Conservation (phyloP, 1,140 invertebrate genomes). For the Paralvinella palmiformis region DNA sequence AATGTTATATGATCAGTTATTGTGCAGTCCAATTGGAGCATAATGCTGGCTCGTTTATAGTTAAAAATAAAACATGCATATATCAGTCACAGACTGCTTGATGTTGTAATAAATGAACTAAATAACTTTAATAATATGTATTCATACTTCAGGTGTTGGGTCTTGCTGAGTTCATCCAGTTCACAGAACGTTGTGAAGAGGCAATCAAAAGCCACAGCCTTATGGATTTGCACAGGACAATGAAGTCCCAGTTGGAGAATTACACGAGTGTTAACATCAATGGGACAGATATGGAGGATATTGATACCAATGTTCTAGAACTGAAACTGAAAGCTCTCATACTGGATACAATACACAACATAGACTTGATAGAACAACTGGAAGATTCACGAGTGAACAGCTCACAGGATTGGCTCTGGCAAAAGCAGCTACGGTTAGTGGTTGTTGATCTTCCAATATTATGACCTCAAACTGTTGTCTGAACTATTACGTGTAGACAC, state of each 20-base stretch:
- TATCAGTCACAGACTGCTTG: no score
- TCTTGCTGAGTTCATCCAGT: constrained; percentile 63
- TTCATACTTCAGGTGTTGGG: constrained; percentile 58
- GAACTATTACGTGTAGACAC: background rate
- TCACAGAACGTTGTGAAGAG: constrained; percentile 75
- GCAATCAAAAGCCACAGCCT: constrained; percentile 65
- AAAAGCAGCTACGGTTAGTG: constrained; percentile 80
- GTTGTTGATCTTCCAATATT: background rate
- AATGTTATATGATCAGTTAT: background rate
- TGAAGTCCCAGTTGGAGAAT: constrained; percentile 58
- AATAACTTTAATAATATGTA: constrained; percentile 5
- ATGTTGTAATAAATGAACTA: no score
- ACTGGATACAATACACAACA: constrained; percentile 87
- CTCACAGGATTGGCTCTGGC: constrained; percentile 82
- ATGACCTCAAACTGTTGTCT: no score
- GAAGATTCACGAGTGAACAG: constrained; percentile 62
- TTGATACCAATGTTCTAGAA: constrained; percentile 38
- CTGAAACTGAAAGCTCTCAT: constrained; percentile 69
- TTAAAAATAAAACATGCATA: no score
- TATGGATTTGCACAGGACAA: constrained; percentile 50
- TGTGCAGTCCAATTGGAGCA: background rate
- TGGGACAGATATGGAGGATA: background rate
- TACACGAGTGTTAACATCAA: constrained; percentile 58
- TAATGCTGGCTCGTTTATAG: no score
- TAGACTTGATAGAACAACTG: constrained; percentile 72